Conservation (phyloP, 2,888 invertebrate species). For the Priocnemis perturbator region DNA sequence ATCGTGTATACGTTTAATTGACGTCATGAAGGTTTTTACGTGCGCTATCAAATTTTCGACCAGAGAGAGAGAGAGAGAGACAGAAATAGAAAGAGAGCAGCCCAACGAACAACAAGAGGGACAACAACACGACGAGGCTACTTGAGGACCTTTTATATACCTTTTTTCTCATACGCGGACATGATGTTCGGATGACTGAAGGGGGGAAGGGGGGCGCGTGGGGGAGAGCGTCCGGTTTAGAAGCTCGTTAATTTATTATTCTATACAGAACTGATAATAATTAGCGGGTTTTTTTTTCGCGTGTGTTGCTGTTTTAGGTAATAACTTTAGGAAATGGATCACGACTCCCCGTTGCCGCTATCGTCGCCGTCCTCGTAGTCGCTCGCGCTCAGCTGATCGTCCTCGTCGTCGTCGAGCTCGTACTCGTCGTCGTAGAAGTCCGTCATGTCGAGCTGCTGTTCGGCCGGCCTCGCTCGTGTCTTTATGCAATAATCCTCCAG, state of each 20-base stretch:
- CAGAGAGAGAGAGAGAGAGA: neutral
- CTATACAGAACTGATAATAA: slow-evolving; percentile 69
- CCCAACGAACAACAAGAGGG: neutral
- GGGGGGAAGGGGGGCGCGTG: no score
- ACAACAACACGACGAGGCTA: neutral
- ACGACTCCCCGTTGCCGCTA: slow-evolving; percentile 94
- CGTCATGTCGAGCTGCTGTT: slow-evolving; percentile 91
- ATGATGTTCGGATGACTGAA: neutral
- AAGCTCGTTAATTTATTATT: slow-evolving; percentile 70
- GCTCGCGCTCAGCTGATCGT: slow-evolving; percentile 82
- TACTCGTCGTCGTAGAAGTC: slow-evolving; percentile 98
- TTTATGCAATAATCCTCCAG: slow-evolving; percentile 99
- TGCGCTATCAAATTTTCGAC: no score
- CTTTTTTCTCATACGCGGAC: neutral
- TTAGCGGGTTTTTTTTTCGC: slow-evolving; percentile 44
- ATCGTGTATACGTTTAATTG: no score
- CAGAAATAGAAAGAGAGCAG: neutral
- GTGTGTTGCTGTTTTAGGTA: slow-evolving; percentile 28
- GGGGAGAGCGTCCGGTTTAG: slow-evolving; percentile 64
- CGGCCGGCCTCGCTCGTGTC: slow-evolving; percentile 90
- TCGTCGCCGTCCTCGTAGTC: slow-evolving; percentile 88
- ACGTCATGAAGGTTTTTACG: no score
- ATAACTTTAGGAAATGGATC: slow-evolving; percentile 77
- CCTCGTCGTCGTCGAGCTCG: slow-evolving; percentile 83
- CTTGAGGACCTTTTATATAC: neutral